phyloP scores from a whole-genome alignment of 2,888 invertebrate genomes.

The Hoplodrina ambigua region DNA sequence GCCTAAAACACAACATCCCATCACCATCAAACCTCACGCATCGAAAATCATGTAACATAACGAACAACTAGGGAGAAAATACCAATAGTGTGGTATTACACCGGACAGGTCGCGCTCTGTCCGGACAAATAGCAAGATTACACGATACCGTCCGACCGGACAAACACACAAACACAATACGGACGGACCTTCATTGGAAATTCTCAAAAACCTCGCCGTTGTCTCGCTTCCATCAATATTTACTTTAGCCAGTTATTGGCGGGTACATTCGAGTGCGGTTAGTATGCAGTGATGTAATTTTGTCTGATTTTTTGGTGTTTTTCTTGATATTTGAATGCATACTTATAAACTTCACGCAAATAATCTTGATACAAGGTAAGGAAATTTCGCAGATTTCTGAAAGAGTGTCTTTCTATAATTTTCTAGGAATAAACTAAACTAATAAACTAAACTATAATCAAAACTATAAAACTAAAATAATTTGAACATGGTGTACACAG shows the following conservation, averaged over 20 bases:
- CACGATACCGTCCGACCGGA: constrained; percentile 69
- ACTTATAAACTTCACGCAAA: no score
- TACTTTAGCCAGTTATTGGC: constrained; percentile 87
- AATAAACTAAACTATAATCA: no score
- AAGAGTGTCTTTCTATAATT: not conserved
- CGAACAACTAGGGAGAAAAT: constrained; percentile 50
- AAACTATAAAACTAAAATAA: no score
- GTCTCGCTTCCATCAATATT: constrained; percentile 87
- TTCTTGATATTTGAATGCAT: not conserved
- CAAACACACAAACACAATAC: constrained; percentile 81
- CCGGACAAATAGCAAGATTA: constrained; percentile 75
- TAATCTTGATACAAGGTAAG: not conserved
- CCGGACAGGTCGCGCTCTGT: constrained; percentile 55
- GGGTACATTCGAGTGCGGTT: constrained; percentile 70
- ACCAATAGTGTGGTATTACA: constrained; percentile 58
- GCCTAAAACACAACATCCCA: not conserved
- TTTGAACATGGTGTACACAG: no score
- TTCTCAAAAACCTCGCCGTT: constrained; percentile 88
- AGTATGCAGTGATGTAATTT: constrained; percentile 16
- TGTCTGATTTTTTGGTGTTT: not conserved
- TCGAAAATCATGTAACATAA: constrained; percentile 45
- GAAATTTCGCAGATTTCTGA: not conserved
- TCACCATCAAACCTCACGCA: constrained; percentile 25
- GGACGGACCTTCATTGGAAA: constrained; percentile 84
- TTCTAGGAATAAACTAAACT: no score